Evolutionary conservation across 2,797 vertebrate species (phyloP).

Genomic region (Rhinophrynus dorsalis): DNA sequence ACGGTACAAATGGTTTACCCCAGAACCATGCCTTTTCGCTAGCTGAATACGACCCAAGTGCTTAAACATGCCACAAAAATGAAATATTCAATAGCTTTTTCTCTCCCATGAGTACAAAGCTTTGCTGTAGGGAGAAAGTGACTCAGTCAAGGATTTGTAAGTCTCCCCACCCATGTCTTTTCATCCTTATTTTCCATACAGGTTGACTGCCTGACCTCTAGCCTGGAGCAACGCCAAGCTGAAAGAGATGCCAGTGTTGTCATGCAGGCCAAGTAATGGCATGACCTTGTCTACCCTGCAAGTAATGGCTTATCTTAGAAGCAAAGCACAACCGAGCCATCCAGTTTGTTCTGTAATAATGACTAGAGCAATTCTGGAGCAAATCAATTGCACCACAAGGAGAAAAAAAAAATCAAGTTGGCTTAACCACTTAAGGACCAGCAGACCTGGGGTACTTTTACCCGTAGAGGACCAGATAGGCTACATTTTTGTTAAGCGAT

Average conservation of each 20-base stretch:
- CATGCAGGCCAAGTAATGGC: conserved; percentile 74
- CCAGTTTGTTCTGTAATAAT: too few species aligned
- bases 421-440: too few species aligned
- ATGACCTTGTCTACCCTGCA: conserved; percentile 63
- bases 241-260: conserved; percentile 71
- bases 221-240: conserved; percentile 68
- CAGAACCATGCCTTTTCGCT: too few species aligned
- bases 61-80: conserved; percentile 58
- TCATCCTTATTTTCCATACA: conserved; percentile 55
- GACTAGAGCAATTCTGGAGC: too few species aligned
- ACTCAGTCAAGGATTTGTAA: conserved; percentile 61
- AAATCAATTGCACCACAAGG: too few species aligned
- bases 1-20: too few species aligned
- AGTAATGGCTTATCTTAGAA: not conserved
- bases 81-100: conserved; percentile 77
- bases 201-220: conserved; percentile 59
- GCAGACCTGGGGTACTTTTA: too few species aligned
- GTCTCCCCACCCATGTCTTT: conserved; percentile 30
- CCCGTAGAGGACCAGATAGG: too few species aligned
- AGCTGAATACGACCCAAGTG: too few species aligned
- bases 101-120: conserved; percentile 70
- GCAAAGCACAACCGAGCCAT: too few species aligned
- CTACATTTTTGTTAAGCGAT: too few species aligned
- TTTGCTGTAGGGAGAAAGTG: conserved; percentile 67
- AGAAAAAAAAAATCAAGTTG: too few species aligned